Evolutionary conservation across 2,113 vertebrate genomes (phyloP).

Genomic region (Poecile atricapillus): DNA sequence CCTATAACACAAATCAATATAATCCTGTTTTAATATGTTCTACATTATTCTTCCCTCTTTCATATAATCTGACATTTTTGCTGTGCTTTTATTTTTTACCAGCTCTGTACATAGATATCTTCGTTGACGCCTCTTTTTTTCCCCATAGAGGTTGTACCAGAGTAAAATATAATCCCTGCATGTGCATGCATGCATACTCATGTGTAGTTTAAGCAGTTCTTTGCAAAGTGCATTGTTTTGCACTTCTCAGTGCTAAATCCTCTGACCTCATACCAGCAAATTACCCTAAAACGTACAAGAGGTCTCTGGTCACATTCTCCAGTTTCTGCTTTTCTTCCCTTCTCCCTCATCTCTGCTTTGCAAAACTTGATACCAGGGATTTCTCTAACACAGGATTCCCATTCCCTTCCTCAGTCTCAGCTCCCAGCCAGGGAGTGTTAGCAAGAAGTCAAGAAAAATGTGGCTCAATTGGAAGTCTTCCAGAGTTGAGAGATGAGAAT

Average conservation of each 20-base stretch:
- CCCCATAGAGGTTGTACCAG: background rate
- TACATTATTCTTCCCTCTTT: background rate
- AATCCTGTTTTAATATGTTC: background rate
- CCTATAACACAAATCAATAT: background rate
- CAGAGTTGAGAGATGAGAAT: background rate
- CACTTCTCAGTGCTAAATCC: background rate
- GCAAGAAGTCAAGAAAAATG: background rate
- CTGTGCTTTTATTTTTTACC: background rate
- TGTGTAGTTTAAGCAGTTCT: background rate
- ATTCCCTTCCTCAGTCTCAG: background rate
- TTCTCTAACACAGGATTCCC: background rate
- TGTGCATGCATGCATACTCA: background rate
- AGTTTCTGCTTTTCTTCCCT: background rate
- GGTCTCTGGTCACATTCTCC: background rate
- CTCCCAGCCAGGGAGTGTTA: background rate
- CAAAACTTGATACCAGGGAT: background rate
- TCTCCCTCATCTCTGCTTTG: background rate
- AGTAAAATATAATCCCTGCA: background rate
- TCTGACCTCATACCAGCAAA: background rate
- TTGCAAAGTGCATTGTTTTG: background rate
- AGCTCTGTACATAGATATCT: background rate
- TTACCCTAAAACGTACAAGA: background rate
- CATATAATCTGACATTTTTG: background rate
- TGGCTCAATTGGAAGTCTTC: background rate
- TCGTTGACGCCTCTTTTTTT: background rate